Evolutionary conservation across 2,888 invertebrate species (phyloP), one percentile per base, ranked within the genome.

Genomic region (Balanococcus diminutus): DNA sequence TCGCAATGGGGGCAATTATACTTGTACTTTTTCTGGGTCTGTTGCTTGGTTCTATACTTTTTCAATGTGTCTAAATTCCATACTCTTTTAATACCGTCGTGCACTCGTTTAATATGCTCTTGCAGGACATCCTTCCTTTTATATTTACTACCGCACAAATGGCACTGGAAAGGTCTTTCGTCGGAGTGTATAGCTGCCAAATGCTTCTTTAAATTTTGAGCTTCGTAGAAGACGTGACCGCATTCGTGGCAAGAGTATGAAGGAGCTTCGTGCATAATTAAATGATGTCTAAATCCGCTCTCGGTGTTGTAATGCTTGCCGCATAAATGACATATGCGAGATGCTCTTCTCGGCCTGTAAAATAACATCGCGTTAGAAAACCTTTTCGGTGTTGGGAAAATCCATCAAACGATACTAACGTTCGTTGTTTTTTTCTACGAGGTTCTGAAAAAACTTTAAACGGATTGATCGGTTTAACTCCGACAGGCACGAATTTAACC

Each of bases 281-380:
- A 75, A 75, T 85, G 85, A 31, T 85, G 85, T 31, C 85, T 72
- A n/a, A 85, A 85, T 9, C 85, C 85, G 22, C 85, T 85, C n/a
- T 85, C 85, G 8, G 85, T 85, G 14, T 32, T 75, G 51, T 85
- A 85, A 79, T 85, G 22, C 51, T 85, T 85, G 19, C 85, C 85
- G 32, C 85, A 85, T 16, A 85, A 31, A 32, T 85, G 85, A 19
- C 85, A 85, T 31, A 85, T 79, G 31, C 85, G 85, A 79, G 28
- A 79, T 22, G 75, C 36, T 79, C 75, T 32, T 36, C 75, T 25
- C 6, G 75, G 36, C 6, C 75, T 79, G 36, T 36, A 9, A 79
- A n/a, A 67, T 14, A 16, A 25, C 1, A 28, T 0, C 5, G 31
- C 1, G 2, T 31, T 31, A 72, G 28, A 67, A 28, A 31, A 31